A percentile compares a stretch with the other conserved stretches of the same genome.
phyloP scores from a whole-genome alignment of 92 coral and sea anemone species.

The Zoanthus sansibaricus region DNA sequence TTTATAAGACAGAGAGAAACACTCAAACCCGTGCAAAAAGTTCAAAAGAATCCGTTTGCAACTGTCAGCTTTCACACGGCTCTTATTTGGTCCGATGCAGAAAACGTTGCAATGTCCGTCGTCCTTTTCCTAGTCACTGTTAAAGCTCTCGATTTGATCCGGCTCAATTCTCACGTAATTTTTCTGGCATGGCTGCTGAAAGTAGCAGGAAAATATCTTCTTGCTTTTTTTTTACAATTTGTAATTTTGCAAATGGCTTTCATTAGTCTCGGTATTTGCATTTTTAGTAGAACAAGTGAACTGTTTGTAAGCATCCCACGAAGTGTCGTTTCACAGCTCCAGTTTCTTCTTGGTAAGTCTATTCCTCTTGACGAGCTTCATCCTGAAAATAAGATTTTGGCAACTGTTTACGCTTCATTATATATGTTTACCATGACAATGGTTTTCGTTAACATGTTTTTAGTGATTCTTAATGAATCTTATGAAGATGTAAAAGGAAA shows the following conservation, averaged over 20 bases:
- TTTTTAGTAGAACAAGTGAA: constrained; percentile 48
- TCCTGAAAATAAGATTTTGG: constrained; percentile 29
- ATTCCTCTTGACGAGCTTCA: constrained; percentile 52
- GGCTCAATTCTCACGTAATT: constrained; percentile 56
- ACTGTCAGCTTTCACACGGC: constrained; percentile 3
- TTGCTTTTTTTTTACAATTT: constrained; percentile 24
- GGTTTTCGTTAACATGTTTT: constrained; percentile 52
- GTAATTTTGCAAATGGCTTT: constrained; percentile 42
- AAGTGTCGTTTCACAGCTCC: constrained; percentile 49
- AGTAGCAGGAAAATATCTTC: constrained; percentile 43
- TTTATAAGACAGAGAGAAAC: neutral
- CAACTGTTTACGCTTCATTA: constrained; percentile 21
- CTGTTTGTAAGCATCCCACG: constrained; percentile 42
- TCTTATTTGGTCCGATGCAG: constrained; percentile 38
- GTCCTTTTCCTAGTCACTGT: constrained; percentile 59
- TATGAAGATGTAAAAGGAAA: constrained; percentile 39
- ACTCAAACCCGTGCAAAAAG: neutral
- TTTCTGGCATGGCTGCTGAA: constrained; percentile 53
- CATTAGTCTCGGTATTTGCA: constrained; percentile 49
- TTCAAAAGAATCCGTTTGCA: neutral
- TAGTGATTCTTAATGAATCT: constrained; percentile 62
- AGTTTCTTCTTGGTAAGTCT: constrained; percentile 62
- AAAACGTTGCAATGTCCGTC: constrained; percentile 46
- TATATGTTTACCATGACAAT: constrained; percentile 45
- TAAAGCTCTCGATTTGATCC: constrained; percentile 55